Percentiles rank a stretch among this genome's conserved stretches.
Evolutionary conservation across 2,113 vertebrate species (phyloP).

Genomic region (Morone saxatilis): DNA sequence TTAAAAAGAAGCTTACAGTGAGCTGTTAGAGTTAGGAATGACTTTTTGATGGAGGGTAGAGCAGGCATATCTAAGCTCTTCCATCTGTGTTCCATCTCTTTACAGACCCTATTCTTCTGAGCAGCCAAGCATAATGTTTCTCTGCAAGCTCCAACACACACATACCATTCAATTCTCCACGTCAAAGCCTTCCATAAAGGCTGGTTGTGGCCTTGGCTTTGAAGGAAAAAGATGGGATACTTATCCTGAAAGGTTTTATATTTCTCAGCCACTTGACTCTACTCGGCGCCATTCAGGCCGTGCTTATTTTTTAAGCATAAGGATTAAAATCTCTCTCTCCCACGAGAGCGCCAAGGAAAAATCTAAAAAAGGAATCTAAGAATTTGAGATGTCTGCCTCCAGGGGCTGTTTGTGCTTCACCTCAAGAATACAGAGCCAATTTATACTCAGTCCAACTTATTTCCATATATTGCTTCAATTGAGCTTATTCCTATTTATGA

Average conservation of each 20-base stretch:
- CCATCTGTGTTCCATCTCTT: slow-evolving; percentile 38
- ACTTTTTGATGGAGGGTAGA: slow-evolving; percentile 9
- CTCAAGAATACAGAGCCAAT: slow-evolving; percentile 57
- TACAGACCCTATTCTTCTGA: slow-evolving; percentile 21
- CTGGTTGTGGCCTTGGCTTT: slow-evolving; percentile 41
- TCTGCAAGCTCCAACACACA: not conserved
- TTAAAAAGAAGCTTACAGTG: not conserved
- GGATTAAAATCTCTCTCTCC: slow-evolving; percentile 56
- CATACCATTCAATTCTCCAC: slow-evolving; percentile 5
- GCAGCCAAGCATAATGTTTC: slow-evolving; percentile 34
- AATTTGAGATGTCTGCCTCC: slow-evolving; percentile 52
- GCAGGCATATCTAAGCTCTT: slow-evolving; percentile 34
- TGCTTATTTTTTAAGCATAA: slow-evolving; percentile 48
- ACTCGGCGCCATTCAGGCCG: slow-evolving; percentile 36
- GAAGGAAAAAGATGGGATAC: slow-evolving; percentile 14
- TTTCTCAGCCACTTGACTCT: slow-evolving; percentile 49
- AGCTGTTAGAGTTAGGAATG: not conserved
- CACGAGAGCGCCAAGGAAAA: slow-evolving; percentile 50
- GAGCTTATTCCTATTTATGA: slow-evolving; percentile 31
- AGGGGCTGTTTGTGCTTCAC: slow-evolving; percentile 46
- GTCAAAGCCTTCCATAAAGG: slow-evolving; percentile 26
- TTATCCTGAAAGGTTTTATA: slow-evolving; percentile 48
- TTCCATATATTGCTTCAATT: slow-evolving; percentile 42
- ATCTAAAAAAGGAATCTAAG: slow-evolving; percentile 50
- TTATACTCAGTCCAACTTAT: slow-evolving; percentile 37